Conservation (phyloP, 2,113 vertebrate genomes). For the Ceyx cyanopectus region DNA sequence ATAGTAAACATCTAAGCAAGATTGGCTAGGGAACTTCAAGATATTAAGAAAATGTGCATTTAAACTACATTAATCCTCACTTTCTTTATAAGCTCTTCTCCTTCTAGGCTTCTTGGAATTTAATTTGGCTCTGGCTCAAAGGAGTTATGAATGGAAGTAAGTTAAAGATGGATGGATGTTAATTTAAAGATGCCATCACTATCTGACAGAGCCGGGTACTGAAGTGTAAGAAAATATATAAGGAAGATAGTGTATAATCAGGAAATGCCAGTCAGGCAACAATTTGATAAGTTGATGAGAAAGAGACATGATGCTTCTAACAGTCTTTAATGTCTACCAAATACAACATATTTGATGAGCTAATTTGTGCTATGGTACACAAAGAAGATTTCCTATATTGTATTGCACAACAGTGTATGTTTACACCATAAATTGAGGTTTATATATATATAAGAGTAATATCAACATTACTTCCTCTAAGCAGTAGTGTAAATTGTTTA, state of each 20-base stretch:
- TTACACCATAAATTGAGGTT: not conserved
- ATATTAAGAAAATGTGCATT: slow-evolving; percentile 41
- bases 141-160: slow-evolving; percentile 60
- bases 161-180: slow-evolving; percentile 63
- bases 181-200: slow-evolving; percentile 46
- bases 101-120: slow-evolving; percentile 51
- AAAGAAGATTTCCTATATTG: slow-evolving; percentile 8
- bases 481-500: slow-evolving; percentile 63
- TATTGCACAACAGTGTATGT: not conserved
- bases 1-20: slow-evolving; percentile 52
- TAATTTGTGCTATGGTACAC: slow-evolving; percentile 7
- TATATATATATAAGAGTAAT: not conserved
- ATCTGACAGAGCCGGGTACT: slow-evolving; percentile 8
- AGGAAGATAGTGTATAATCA: slow-evolving; percentile 29
- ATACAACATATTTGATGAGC: not conserved
- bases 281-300: slow-evolving; percentile 46
- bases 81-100: slow-evolving; percentile 39
- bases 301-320: slow-evolving; percentile 16
- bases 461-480: slow-evolving; percentile 40
- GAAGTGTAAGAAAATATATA: slow-evolving; percentile 47
- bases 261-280: slow-evolving; percentile 46
- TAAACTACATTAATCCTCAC: slow-evolving; percentile 36
- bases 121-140: slow-evolving; percentile 57
- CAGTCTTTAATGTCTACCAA: not conserved
- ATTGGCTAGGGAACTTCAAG: slow-evolving; percentile 20